Percentiles rank a stretch among this genome's conserved stretches.
Conservation (phyloP, 2,113 vertebrate genomes). For the Colius striatus region DNA sequence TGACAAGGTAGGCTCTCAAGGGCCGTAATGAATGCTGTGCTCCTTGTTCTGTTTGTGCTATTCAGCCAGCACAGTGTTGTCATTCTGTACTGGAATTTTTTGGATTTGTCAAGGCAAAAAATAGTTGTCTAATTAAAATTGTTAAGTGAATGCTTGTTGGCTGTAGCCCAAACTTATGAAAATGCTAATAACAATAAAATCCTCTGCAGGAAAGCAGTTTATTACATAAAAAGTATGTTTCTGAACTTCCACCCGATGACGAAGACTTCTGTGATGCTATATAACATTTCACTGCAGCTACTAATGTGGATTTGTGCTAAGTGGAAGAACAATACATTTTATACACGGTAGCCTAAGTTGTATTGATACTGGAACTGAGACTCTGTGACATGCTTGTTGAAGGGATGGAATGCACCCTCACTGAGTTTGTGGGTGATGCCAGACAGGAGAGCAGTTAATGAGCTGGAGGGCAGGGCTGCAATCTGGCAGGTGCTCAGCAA, state of each 20-base stretch:
- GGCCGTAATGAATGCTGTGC: not conserved
- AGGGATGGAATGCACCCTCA: not conserved
- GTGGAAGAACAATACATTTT: not conserved
- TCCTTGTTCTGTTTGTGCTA: not conserved
- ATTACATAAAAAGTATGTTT: not conserved
- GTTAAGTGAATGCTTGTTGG: constrained; percentile 11
- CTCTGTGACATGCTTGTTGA: not conserved
- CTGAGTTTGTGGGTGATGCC: not conserved
- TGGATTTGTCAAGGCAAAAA: not conserved
- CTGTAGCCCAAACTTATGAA: not conserved
- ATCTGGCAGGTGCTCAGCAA: not conserved
- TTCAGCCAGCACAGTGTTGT: not conserved
- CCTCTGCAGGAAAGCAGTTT: constrained; percentile 22
- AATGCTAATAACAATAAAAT: constrained; percentile 8
- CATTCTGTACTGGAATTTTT: not conserved
- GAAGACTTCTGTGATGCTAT: not conserved
- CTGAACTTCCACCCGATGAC: not conserved
- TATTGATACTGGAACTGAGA: not conserved
- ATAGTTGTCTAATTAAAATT: not conserved
- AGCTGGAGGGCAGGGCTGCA: not conserved
- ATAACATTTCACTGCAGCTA: not conserved
- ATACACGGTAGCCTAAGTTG: rapidly evolving
- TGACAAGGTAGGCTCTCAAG: not conserved
- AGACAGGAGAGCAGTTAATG: not conserved
- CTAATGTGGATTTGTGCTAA: not conserved